Percentiles rank a stretch among this genome's conserved stretches.
phyloP scores from a whole-genome alignment of 1,140 invertebrate genomes.

The Vollenhovia emeryi region DNA sequence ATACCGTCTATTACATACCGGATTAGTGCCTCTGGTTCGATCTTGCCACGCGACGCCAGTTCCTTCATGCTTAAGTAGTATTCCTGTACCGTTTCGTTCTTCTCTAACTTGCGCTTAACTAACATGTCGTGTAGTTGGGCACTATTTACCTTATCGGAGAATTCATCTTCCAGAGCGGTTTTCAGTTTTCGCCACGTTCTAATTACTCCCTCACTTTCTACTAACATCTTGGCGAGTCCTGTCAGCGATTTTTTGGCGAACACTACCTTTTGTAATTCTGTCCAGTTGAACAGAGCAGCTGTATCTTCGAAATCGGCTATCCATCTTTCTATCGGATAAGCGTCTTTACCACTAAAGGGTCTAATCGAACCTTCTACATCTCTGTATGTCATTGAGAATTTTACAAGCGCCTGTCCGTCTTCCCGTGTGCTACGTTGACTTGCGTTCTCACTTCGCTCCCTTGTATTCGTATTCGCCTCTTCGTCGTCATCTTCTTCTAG shows the following conservation, averaged over 20 bases:
- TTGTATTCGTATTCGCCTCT: too few species aligned
- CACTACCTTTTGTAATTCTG: slow-evolving; percentile 71
- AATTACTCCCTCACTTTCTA: slow-evolving; percentile 70
- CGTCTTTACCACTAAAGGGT: slow-evolving; percentile 63
- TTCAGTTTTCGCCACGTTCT: slow-evolving; percentile 72
- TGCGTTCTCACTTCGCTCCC: too few species aligned
- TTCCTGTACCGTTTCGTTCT: slow-evolving; percentile 74
- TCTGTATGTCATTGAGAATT: not conserved
- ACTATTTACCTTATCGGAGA: slow-evolving; percentile 56
- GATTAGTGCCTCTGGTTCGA: slow-evolving; percentile 68
- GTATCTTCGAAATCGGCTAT: slow-evolving; percentile 75
- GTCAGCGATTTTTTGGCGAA: slow-evolving; percentile 76
- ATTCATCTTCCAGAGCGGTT: slow-evolving; percentile 60
- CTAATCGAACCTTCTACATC: slow-evolving; percentile 62
- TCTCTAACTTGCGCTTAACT: slow-evolving; percentile 60
- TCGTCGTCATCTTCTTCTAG: too few species aligned
- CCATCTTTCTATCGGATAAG: slow-evolving; percentile 70
- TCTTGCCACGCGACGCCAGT: slow-evolving; percentile 65
- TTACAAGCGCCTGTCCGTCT: not conserved
- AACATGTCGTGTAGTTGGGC: slow-evolving; percentile 72
- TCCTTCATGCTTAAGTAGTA: slow-evolving; percentile 79
- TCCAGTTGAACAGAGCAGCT: slow-evolving; percentile 67
- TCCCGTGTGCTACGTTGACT: too few species aligned
- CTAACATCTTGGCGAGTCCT: slow-evolving; percentile 72
- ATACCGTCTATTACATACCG: slow-evolving; percentile 71